Percentiles rank a stretch among this genome's conserved stretches.
These are phyloP conservation scores for Fistularia commersonii DNA, from an alignment of 2,797 vertebrate species.

Conservation along the genomic window DNA sequence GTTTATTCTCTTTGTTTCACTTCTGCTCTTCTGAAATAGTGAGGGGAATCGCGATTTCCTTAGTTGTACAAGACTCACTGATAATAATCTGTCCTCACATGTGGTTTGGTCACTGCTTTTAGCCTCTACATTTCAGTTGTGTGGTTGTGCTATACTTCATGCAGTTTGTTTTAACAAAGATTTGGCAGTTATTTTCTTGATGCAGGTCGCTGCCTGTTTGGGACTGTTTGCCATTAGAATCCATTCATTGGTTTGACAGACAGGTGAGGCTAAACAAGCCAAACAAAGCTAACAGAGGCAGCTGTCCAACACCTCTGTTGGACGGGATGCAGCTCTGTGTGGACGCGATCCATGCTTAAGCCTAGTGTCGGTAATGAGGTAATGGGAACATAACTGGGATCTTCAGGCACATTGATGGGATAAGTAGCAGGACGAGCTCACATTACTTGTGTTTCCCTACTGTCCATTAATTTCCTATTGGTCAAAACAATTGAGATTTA, in stretches of 20 bases:
- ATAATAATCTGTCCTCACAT: no score
- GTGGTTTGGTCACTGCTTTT: no score
- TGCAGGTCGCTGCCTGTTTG: conserved; percentile 14
- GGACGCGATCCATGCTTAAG: conserved; percentile 8
- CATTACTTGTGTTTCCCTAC: conserved; percentile 22
- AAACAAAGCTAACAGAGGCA: conserved; percentile 20
- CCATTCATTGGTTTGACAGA: conserved; percentile 17
- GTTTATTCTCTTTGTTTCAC: no score
- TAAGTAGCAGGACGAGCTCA: conserved; percentile 19
- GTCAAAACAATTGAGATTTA: conserved; percentile 14
- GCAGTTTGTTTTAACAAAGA: conserved; percentile 10
- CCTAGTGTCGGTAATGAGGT: conserved; percentile 19
- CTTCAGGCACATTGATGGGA: conserved; percentile 19
- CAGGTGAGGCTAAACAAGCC: conserved; percentile 23
- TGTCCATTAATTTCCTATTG: conserved; percentile 27
- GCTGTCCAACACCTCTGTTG: conserved; percentile 11
- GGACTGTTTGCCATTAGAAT: conserved; percentile 19
- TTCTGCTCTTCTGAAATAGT: no score
- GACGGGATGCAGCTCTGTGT: conserved; percentile 6
- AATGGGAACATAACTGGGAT: conserved; percentile 30
- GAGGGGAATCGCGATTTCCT: no score
- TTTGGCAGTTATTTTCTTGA: not conserved
- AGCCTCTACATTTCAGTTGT: no score
- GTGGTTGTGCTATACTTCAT: no score
- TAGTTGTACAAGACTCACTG: no score